These are phyloP conservation scores for Drosophila bocki DNA, from an alignment of 1,140 invertebrate genomes.

Conservation along the genomic window DNA sequence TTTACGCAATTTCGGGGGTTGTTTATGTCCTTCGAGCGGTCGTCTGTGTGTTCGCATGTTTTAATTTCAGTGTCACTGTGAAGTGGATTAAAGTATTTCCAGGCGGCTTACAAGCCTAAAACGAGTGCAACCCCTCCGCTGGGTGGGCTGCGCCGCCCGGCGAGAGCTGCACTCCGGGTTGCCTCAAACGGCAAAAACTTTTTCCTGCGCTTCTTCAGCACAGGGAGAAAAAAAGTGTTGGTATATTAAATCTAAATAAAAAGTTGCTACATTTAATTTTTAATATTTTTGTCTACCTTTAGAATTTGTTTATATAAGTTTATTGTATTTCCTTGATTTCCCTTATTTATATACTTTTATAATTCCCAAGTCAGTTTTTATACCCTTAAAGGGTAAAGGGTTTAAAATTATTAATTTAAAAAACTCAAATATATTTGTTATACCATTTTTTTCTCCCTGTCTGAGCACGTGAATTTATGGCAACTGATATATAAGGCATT, in stretches of 20 bases:
- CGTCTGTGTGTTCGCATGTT: slow-evolving; percentile 41
- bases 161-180: slow-evolving; percentile 53
- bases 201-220: slow-evolving; percentile 21
- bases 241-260: too few relatives aligned
- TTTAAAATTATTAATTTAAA: too few relatives aligned
- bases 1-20: slow-evolving; percentile 54
- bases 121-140: slow-evolving; percentile 67
- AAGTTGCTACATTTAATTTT: too few relatives aligned
- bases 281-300: too few relatives aligned
- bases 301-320: too few relatives aligned
- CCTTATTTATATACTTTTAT: too few relatives aligned
- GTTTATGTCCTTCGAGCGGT: slow-evolving; percentile 32
- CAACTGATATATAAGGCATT: slow-evolving; percentile 33
- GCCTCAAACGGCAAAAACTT: slow-evolving; percentile 50
- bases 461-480: slow-evolving; percentile 31
- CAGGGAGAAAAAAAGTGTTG: neutral
- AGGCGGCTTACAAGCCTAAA: slow-evolving; percentile 77
- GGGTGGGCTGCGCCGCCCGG: slow-evolving; percentile 17
- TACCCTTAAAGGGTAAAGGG: too few relatives aligned
- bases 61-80: slow-evolving; percentile 81
- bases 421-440: neutral
- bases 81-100: slow-evolving; percentile 84
- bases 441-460: neutral
- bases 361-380: too few relatives aligned
- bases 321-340: too few relatives aligned